Conservation (phyloP, 1,140 invertebrate species). For the Lepidurus couesii region DNA sequence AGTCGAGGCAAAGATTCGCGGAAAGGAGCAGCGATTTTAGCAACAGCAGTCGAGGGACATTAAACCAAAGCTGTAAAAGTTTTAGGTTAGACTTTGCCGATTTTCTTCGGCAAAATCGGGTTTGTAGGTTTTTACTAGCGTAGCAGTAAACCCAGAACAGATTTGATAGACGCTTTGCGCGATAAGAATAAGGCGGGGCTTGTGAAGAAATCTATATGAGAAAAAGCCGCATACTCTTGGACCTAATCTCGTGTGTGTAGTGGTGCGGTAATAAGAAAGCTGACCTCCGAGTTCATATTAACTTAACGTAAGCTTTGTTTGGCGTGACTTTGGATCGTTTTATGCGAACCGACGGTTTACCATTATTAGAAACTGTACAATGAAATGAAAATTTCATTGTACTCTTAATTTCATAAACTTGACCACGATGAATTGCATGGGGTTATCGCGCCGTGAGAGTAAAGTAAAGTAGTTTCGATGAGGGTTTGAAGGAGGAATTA, state of each 20-base stretch:
- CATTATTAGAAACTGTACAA: too few relatives aligned
- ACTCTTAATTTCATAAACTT: too few relatives aligned
- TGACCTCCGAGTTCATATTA: background rate
- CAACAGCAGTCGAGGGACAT: background rate
- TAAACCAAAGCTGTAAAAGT: too few relatives aligned
- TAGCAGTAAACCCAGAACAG: background rate
- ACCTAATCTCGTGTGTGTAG: background rate
- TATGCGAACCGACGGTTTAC: too few relatives aligned
- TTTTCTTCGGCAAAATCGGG: background rate
- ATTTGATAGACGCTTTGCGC: background rate
- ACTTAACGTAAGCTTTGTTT: background rate
- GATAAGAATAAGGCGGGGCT: background rate
- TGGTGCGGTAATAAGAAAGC: background rate
- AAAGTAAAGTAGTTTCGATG: too few relatives aligned
- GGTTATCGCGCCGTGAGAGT: too few relatives aligned
- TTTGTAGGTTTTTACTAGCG: background rate
- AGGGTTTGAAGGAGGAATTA: too few relatives aligned
- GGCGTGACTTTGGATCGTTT: background rate
- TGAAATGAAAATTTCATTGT: too few relatives aligned
- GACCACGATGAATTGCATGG: too few relatives aligned
- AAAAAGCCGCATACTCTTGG: background rate
- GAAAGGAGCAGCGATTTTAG: background rate
- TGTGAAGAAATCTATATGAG: background rate
- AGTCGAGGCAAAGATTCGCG: background rate
- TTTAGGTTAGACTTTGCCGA: background rate